Conservation (phyloP, 2,888 invertebrate genomes). For the Microdon myrmicae region DNA sequence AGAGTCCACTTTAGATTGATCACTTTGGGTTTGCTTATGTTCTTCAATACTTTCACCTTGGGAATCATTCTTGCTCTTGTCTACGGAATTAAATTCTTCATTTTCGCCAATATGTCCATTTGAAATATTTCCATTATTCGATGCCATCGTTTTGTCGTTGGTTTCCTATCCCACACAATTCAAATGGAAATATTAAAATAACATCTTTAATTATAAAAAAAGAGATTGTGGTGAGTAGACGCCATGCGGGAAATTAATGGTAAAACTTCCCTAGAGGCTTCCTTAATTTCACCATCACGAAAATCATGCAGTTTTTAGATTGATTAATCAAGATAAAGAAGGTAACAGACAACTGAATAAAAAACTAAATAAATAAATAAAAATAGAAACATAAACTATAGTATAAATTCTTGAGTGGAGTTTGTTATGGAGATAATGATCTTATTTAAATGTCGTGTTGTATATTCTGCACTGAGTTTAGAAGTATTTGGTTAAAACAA, state of each 20-base stretch:
- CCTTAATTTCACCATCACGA: conserved; percentile 26
- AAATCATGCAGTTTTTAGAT: conserved; percentile 15
- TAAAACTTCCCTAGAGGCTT: not conserved
- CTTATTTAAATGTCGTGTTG: too few relatives aligned
- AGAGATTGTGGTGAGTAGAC: conserved; percentile 8
- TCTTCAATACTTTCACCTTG: conserved; percentile 18
- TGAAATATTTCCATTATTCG: conserved; percentile 63
- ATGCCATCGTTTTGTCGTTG: conserved; percentile 61
- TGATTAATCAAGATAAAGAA: conserved; percentile 5
- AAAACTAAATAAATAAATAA: conserved; percentile 3
- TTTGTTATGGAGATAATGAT: too few relatives aligned
- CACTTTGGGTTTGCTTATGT: conserved; percentile 22
- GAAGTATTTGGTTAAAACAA: conserved; percentile 4
- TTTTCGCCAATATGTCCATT: conserved; percentile 61
- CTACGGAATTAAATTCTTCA: conserved; percentile 51
- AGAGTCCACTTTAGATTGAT: conserved; percentile 45
- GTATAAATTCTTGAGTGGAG: too few relatives aligned
- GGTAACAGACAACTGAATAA: too few relatives aligned
- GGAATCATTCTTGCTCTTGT: conserved; percentile 30
- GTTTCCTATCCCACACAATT: conserved; percentile 56
- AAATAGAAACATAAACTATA: conserved; percentile 5
- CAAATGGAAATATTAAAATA: conserved; percentile 21
- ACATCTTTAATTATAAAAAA: conserved; percentile 9
- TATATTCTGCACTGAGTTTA: too few relatives aligned
- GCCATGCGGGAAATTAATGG: too few relatives aligned